These are phyloP conservation scores for Pelochelys cantorii DNA, from an alignment of 2,797 vertebrate genomes.

Conservation along the genomic window DNA sequence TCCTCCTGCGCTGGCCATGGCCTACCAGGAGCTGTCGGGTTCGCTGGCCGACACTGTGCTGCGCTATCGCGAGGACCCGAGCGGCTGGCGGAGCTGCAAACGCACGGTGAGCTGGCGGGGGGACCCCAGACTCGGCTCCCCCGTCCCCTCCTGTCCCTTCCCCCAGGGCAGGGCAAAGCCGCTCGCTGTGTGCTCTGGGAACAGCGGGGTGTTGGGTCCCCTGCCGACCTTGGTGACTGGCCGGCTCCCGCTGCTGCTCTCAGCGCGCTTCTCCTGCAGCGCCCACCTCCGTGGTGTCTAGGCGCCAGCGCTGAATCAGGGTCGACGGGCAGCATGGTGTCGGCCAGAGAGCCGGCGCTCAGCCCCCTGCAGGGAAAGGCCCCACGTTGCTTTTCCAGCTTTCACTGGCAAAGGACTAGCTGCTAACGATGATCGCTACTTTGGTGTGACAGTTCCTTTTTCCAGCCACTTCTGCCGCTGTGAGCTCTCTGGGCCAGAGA, in stretches of 20 bases:
- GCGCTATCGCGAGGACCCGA: constrained; percentile 84
- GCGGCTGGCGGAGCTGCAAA: constrained; percentile 89
- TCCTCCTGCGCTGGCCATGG: constrained; percentile 65
- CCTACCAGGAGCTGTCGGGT: constrained; percentile 76
- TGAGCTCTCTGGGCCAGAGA: neutral
- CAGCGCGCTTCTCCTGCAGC: accelerated
- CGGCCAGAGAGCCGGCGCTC: neutral
- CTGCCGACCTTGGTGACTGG: too few relatives aligned
- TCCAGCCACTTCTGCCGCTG: neutral
- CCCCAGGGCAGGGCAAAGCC: neutral
- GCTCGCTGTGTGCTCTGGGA: neutral
- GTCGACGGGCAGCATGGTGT: accelerated
- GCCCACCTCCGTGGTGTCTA: neutral
- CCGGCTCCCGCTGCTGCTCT: neutral
- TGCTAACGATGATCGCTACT: neutral
- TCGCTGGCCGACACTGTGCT: constrained; percentile 82
- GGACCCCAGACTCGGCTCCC: neutral
- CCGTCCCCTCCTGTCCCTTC: neutral
- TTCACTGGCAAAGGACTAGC: neutral
- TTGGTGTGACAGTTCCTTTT: neutral
- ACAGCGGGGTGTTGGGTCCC: too few relatives aligned
- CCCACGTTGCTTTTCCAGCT: neutral
- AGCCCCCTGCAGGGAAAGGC: neutral
- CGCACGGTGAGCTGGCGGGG: constrained; percentile 81
- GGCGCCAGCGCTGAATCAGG: neutral